Evolutionary conservation across 1,140 invertebrate genomes (phyloP), one percentile per base, ranked within the genome.

Genomic region (Rhagoletis zephyria): DNA sequence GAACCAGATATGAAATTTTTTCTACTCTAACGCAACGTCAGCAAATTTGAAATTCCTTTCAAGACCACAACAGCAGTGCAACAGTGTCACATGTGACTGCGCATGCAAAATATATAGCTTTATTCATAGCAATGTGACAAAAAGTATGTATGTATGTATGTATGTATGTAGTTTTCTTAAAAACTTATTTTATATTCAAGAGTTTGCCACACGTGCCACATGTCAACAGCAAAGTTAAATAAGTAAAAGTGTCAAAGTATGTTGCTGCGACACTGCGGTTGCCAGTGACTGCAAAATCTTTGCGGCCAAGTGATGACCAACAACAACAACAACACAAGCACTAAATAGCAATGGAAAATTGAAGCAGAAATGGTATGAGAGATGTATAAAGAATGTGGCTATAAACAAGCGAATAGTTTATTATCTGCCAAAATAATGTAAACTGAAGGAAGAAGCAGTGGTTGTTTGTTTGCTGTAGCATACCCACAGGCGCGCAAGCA

Each of bases 221-320:
- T 60, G 59, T 9, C 48, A 59, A 56, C 45, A 56, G n/a, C 48
- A 81, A 81, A 81, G 42, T 81, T 1, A 12, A 77, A 77, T 12
- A 45, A 30, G 30, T 30, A 56, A 81, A 81, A 56, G 16, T 56
- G 74, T 42, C n/a, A 59, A 81, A 56, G 48, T 30, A n/a, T 81
- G 48, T 81, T 42, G 42, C 48, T 56, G 6, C 2, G 70, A 45
- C 42, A 4, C 56, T 56, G 74, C 4, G 74, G 74, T 81, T 81
- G 19, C 48, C 45, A 56, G 42, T 74, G 42, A 74, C 74, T 81
- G 74, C 74, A 81, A 51, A 81, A 56, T 81, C 48, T 81, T 81
- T 81, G 45, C 74, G 74, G 74, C 74, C 74, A 81, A 81, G 70
- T 48, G 45, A 42, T 30, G 45, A 10, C 70, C 70, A 7, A 7